phyloP scores from a whole-genome alignment of 2,888 invertebrate genomes.

The Elmis aenea region DNA sequence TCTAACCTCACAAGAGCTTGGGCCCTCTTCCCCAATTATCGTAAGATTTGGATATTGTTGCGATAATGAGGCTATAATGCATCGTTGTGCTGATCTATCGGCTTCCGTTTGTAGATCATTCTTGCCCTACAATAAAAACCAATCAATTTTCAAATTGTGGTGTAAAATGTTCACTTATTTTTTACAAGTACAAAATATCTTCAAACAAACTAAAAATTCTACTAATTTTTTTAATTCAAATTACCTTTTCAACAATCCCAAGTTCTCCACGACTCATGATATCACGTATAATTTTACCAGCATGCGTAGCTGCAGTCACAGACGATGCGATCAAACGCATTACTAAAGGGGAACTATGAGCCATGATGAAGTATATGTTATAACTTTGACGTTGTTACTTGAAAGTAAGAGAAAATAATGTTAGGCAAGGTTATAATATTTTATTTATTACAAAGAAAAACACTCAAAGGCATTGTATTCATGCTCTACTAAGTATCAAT shows the following conservation, averaged over 20 bases:
- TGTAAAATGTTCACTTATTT: neutral
- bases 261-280: slow-evolving; percentile 85
- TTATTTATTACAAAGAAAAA: too few relatives aligned
- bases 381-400: neutral
- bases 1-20: slow-evolving; percentile 56
- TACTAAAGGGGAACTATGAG: slow-evolving; percentile 60
- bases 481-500: too few relatives aligned
- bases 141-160: slow-evolving; percentile 19
- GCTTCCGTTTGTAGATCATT: slow-evolving; percentile 98
- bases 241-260: slow-evolving; percentile 87
- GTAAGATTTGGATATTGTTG: slow-evolving; percentile 77
- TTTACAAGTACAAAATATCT: too few relatives aligned
- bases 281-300: slow-evolving; percentile 87
- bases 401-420: too few relatives aligned
- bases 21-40: slow-evolving; percentile 90
- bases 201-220: too few relatives aligned
- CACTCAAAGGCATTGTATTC: too few relatives aligned
- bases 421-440: too few relatives aligned
- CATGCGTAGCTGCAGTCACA: slow-evolving; percentile 71
- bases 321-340: slow-evolving; percentile 73
- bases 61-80: slow-evolving; percentile 83
- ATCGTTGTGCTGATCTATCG: slow-evolving; percentile 89
- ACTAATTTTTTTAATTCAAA: too few relatives aligned
- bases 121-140: slow-evolving; percentile 57
- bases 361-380: slow-evolving; percentile 49